phyloP scores from a whole-genome alignment of 2,888 invertebrate genomes.

The Endomychus coccineus region DNA sequence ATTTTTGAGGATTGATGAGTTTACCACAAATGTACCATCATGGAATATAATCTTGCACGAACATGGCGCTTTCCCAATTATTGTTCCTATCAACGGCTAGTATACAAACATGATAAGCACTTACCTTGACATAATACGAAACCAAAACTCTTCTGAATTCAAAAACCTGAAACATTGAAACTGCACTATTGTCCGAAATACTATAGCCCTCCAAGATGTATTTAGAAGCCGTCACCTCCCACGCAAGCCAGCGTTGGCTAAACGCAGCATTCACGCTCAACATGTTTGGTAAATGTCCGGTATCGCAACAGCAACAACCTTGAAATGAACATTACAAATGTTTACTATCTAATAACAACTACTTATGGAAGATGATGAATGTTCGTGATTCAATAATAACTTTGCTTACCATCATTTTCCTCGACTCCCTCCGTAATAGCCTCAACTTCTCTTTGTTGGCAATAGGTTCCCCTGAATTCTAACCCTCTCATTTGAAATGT shows the following conservation, averaged over 20 bases:
- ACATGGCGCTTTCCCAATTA: no score
- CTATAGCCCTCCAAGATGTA: constrained; percentile 98
- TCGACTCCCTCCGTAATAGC: constrained; percentile 97
- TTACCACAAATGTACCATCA: no score
- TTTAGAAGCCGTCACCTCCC: constrained; percentile 94
- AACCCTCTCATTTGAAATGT: constrained; percentile 97
- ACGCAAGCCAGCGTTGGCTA: constrained; percentile 93
- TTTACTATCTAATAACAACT: not conserved
- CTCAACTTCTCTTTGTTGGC: constrained; percentile 97
- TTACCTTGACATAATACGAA: constrained; percentile 93
- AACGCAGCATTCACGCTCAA: constrained; percentile 96
- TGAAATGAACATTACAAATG: constrained; percentile 5
- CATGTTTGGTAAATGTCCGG: constrained; percentile 80
- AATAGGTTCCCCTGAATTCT: constrained; percentile 97
- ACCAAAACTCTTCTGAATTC: constrained; percentile 95
- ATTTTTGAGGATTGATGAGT: no score
- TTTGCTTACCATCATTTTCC: constrained; percentile 88
- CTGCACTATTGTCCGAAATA: constrained; percentile 95
- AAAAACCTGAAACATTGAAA: constrained; percentile 94
- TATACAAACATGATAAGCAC: no score
- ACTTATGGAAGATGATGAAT: no score
- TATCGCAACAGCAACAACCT: constrained; percentile 87
- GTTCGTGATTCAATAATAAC: no score
- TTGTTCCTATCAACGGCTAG: no score
- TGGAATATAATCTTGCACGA: no score